Evolutionary conservation across 2,888 invertebrate species (phyloP).

Genomic region (Asteroscopus sphinx): DNA sequence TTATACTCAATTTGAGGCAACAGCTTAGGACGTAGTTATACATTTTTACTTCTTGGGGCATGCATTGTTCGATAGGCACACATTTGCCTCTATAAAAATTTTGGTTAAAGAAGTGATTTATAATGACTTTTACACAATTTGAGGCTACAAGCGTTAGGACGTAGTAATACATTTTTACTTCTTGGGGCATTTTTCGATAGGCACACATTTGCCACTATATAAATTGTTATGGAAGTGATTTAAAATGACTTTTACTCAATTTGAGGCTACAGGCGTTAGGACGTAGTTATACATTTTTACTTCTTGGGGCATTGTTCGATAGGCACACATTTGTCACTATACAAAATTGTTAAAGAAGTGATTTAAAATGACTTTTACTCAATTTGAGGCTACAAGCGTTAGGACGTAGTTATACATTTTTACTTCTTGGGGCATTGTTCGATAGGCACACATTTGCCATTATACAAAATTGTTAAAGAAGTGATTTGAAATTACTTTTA

Average conservation of each 20-base stretch:
- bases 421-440: too few relatives aligned
- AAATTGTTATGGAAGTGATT: neutral
- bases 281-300: too few relatives aligned
- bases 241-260: neutral
- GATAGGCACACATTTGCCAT: too few relatives aligned
- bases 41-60: slow-evolving; percentile 59
- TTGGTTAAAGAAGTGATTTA: neutral
- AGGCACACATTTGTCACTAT: too few relatives aligned
- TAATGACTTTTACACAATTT: neutral
- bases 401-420: too few relatives aligned
- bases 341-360: too few relatives aligned
- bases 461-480: neutral
- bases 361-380: too few relatives aligned
- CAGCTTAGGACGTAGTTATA: neutral
- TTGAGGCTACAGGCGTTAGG: neutral
- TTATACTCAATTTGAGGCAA: slow-evolving; percentile 1
- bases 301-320: too few relatives aligned
- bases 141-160: neutral
- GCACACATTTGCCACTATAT: slow-evolving; percentile 66
- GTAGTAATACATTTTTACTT: slow-evolving; percentile 16
- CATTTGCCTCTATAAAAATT: slow-evolving; percentile 61
- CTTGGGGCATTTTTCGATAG: slow-evolving; percentile 67
- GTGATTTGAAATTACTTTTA: neutral
- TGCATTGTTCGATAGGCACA: slow-evolving; percentile 66
- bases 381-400: too few relatives aligned